Conservation (phyloP, 2,113 vertebrate genomes). For the Macrotus californicus region DNA sequence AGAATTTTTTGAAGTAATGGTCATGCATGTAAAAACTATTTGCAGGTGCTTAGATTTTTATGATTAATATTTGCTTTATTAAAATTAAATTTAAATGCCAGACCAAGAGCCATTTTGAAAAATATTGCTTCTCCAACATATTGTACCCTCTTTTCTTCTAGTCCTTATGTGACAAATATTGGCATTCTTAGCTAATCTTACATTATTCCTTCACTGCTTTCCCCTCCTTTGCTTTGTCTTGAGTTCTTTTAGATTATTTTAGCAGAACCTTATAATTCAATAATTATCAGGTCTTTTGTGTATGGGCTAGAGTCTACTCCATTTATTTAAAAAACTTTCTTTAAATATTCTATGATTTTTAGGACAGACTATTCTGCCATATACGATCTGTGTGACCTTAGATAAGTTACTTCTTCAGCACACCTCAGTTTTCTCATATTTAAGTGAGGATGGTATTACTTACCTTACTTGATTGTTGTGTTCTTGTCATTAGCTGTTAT, state of each 20-base stretch:
- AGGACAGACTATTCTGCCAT: not conserved
- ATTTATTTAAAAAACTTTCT: not conserved
- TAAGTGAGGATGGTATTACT: not conserved
- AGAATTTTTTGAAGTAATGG: not conserved
- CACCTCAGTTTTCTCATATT: not conserved
- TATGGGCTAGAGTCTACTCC: not conserved
- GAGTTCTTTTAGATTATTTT: not conserved
- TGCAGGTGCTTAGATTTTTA: not conserved
- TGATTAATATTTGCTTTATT: not conserved
- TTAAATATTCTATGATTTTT: not conserved
- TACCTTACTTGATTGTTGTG: not conserved
- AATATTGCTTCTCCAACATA: not conserved
- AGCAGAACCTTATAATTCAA: not conserved
- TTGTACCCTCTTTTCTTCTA: not conserved
- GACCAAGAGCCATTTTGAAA: not conserved
- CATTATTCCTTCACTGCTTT: not conserved
- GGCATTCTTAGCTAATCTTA: not conserved
- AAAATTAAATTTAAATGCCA: not conserved
- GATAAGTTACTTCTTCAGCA: not conserved
- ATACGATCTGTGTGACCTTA: not conserved
- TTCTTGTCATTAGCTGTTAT: not conserved
- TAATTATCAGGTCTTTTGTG: not conserved
- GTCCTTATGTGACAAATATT: not conserved
- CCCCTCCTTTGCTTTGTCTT: not conserved
- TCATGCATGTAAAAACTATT: not conserved